phyloP scores from a whole-genome alignment of 30 jellyfish, hydroid and myxozoan genomes.

The Aurelia sp. region DNA sequence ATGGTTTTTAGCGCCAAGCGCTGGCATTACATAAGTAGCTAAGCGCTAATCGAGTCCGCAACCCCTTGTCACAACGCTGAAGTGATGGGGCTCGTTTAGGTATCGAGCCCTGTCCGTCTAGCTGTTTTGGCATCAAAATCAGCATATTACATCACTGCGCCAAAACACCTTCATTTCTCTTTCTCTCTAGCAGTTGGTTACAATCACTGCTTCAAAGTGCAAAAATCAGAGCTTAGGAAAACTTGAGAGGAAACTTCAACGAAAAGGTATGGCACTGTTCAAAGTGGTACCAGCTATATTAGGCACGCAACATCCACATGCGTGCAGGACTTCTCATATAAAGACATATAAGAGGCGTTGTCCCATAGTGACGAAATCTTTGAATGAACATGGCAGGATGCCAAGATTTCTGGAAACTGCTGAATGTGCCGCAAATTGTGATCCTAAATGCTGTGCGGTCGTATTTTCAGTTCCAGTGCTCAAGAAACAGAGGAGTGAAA shows the following conservation, averaged over 20 bases:
- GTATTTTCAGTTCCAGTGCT: conserved; percentile 23
- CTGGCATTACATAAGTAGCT: no score
- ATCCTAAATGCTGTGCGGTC: conserved; percentile 58
- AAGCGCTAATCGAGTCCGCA: no score
- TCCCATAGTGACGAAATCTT: background rate
- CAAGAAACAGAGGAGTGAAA: background rate
- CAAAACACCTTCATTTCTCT: no score
- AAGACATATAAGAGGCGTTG: conserved; percentile 12
- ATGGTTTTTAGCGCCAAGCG: no score
- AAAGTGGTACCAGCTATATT: background rate
- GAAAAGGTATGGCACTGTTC: conserved; percentile 7
- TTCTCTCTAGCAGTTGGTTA: background rate
- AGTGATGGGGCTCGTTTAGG: no score
- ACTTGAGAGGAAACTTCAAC: conserved; percentile 4
- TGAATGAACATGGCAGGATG: conserved; percentile 5
- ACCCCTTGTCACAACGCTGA: no score
- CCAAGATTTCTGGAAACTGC: conserved; percentile 25
- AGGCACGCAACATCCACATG: background rate
- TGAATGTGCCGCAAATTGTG: conserved; percentile 23
- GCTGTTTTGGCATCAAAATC: no score
- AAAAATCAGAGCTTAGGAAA: background rate
- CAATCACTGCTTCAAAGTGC: conserved; percentile 7
- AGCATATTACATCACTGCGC: no score
- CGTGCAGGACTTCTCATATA: conserved; percentile 16
- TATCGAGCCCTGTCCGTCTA: no score